Evolutionary conservation across 1,140 invertebrate species (phyloP).

Genomic region (Ditylenchus dipsaci): DNA sequence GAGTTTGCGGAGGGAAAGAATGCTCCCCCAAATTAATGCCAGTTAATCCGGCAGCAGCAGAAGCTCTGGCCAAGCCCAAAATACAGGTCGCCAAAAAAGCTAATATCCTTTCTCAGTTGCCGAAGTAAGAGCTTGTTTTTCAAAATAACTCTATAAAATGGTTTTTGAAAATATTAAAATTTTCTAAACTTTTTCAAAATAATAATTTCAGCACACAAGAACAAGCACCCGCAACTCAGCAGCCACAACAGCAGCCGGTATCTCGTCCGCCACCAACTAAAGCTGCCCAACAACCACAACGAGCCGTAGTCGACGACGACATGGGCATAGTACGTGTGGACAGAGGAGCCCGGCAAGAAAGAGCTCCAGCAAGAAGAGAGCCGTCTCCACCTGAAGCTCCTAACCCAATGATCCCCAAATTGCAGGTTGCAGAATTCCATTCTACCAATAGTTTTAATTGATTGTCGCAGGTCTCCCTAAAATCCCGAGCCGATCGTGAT

Average conservation of each 20-base stretch:
- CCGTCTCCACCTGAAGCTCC: constrained; percentile 33
- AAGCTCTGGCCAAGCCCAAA: constrained; percentile 46
- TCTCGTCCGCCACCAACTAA: not conserved
- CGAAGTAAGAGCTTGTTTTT: not conserved
- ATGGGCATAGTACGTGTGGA: constrained; percentile 54
- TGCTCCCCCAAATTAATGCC: constrained; percentile 49
- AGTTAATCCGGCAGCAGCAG: constrained; percentile 55
- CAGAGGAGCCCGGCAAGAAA: constrained; percentile 4
- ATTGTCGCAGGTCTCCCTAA: constrained; percentile 15
- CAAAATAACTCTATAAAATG: no score
- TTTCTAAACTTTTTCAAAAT: constrained; percentile 6
- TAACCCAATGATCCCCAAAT: constrained; percentile 55
- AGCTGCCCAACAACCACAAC: constrained; percentile 20
- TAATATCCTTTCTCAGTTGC: constrained; percentile 54
- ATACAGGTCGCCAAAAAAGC: constrained; percentile 57
- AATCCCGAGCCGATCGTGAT: constrained; percentile 14
- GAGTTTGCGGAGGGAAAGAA: constrained; percentile 48
- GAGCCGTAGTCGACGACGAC: constrained; percentile 47
- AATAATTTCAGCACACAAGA: constrained; percentile 24
- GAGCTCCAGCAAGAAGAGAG: constrained; percentile 22
- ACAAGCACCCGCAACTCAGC: constrained; percentile 10
- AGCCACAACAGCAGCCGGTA: constrained; percentile 3
- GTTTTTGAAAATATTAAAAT: no score
- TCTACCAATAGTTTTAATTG: not conserved
- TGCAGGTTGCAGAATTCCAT: constrained; percentile 19